A percentile compares a stretch with the other conserved stretches of the same genome.
Conservation (phyloP, 2,113 vertebrate species). For the Coptodon rendalli region DNA sequence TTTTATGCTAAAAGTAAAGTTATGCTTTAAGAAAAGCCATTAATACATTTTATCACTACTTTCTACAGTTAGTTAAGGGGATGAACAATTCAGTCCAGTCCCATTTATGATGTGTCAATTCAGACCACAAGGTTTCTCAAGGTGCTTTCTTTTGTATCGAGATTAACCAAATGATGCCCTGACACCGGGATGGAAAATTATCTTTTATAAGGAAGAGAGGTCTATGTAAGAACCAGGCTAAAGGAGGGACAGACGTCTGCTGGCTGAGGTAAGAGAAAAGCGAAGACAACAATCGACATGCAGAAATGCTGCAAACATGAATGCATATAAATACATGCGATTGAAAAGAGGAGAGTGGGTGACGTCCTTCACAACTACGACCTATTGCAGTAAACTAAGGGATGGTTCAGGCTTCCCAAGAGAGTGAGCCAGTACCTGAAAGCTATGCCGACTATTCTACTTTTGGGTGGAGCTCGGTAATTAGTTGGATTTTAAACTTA, state of each 20-base stretch:
- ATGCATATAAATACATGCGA: background rate
- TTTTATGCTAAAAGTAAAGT: background rate
- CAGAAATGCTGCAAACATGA: background rate
- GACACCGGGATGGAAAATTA: fast-evolving
- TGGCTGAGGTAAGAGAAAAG: background rate
- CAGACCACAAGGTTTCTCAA: background rate
- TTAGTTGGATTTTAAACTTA: background rate
- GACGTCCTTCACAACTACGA: background rate
- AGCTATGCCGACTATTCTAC: background rate
- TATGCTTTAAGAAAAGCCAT: background rate
- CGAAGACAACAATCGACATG: background rate
- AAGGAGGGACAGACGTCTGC: background rate
- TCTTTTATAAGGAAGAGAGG: background rate
- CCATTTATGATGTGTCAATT: background rate
- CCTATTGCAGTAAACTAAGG: background rate
- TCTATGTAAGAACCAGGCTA: background rate
- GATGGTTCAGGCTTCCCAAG: background rate
- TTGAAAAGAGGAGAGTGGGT: background rate
- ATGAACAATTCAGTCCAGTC: background rate
- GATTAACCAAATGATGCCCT: background rate
- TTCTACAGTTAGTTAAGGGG: background rate
- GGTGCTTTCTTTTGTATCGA: background rate
- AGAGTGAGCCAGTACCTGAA: background rate
- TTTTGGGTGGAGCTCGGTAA: background rate
- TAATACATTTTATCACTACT: background rate